These are phyloP conservation scores for Lagothrix lagotricha DNA, from an alignment of 2,797 vertebrate genomes.

Conservation along the genomic window DNA sequence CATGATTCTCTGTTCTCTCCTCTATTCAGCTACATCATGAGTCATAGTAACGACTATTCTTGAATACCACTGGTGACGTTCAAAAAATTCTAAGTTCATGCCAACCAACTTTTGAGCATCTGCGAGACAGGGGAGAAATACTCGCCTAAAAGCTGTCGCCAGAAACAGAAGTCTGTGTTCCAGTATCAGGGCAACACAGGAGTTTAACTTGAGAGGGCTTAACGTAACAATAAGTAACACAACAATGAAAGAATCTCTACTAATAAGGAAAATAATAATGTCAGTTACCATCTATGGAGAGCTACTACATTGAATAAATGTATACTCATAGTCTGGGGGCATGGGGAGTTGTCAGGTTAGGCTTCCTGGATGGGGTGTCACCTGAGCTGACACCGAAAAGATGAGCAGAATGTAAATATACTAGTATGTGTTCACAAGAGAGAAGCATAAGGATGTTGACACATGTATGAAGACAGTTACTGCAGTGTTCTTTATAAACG, in stretches of 20 bases:
- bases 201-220: not conserved
- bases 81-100: not conserved
- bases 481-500: not conserved
- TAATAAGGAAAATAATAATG: not conserved
- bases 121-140: not conserved
- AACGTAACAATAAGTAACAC: not conserved
- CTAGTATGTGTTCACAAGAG: not conserved
- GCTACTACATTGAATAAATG: not conserved
- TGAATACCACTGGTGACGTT: not conserved
- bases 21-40: not conserved
- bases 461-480: not conserved
- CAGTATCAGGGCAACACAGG: not conserved
- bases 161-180: not conserved
- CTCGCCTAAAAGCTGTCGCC: not conserved
- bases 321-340: not conserved
- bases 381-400: not conserved
- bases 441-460: not conserved
- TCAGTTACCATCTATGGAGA: not conserved
- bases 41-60: not conserved
- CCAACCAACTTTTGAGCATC: not conserved
- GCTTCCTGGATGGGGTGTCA: not conserved
- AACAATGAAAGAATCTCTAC: not conserved
- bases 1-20: not conserved
- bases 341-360: not conserved
- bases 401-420: not conserved